phyloP scores from a whole-genome alignment of 1,140 invertebrate genomes.

The Coenobita brevimanus region DNA sequence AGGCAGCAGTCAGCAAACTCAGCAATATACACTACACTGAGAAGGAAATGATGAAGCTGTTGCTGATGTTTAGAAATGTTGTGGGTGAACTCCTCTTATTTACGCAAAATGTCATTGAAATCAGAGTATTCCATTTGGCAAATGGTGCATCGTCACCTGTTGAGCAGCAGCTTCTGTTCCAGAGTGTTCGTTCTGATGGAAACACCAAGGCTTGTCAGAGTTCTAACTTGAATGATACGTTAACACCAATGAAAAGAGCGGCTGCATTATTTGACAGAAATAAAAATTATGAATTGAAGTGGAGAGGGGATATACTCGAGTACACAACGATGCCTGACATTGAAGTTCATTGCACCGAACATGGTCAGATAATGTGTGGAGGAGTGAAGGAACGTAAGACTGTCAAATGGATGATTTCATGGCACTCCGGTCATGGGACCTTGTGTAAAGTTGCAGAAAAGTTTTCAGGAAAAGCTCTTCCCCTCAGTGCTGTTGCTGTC shows the following conservation, averaged over 20 bases:
- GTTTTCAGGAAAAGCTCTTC: slow-evolving; percentile 6
- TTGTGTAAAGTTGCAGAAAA: slow-evolving; percentile 7
- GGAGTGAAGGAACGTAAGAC: not conserved
- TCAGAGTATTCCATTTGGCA: slow-evolving; percentile 21
- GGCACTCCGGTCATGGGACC: slow-evolving; percentile 34
- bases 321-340: not conserved
- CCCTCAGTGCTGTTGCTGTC: slow-evolving; percentile 33
- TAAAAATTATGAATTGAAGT: not conserved
- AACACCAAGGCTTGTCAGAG: no score
- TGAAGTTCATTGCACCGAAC: not conserved
- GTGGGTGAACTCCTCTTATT: slow-evolving; percentile 39
- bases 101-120: slow-evolving; percentile 35
- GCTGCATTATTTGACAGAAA: not conserved
- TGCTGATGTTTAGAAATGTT: slow-evolving; percentile 30
- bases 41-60: slow-evolving; percentile 18
- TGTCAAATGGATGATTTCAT: slow-evolving; percentile 38
- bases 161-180: slow-evolving; percentile 10
- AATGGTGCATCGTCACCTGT: not conserved
- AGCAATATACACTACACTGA: slow-evolving; percentile 12
- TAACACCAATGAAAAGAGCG: not conserved
- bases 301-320: not conserved
- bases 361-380: not conserved
- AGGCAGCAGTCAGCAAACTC: slow-evolving; percentile 14
- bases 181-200: not conserved
- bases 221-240: not conserved